These are phyloP conservation scores for Hermodice carunculata DNA, from an alignment of 2,888 invertebrate genomes.

Conservation along the genomic window DNA sequence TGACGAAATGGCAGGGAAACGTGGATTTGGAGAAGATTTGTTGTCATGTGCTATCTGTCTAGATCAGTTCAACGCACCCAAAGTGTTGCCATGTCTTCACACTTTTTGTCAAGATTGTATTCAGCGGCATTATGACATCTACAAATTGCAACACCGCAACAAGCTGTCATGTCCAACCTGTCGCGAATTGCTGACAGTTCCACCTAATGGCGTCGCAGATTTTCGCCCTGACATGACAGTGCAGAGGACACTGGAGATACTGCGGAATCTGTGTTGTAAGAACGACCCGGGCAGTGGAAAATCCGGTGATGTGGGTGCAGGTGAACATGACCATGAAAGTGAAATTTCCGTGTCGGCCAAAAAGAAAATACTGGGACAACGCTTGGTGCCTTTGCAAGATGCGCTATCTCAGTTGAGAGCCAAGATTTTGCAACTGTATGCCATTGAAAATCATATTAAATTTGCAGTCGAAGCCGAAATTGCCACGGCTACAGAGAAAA, in stretches of 20 bases:
- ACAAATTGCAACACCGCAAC: neutral
- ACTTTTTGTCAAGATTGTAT: slow-evolving; percentile 31
- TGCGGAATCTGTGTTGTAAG: neutral
- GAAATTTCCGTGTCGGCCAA: too few species aligned
- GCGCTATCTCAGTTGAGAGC: too few species aligned
- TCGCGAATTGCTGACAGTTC: slow-evolving; percentile 17
- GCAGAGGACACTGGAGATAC: neutral
- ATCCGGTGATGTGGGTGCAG: too few species aligned
- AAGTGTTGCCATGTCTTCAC: slow-evolving; percentile 34
- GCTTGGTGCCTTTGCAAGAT: too few species aligned
- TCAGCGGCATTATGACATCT: slow-evolving; percentile 23
- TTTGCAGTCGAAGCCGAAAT: neutral
- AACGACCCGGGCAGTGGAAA: too few species aligned
- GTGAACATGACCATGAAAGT: too few species aligned
- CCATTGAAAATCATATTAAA: neutral
- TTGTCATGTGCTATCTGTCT: slow-evolving; percentile 32
- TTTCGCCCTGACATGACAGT: neutral
- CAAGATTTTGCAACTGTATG: slow-evolving; percentile 5
- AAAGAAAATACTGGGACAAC: too few species aligned
- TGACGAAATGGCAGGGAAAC: too few species aligned
- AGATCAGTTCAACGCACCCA: slow-evolving; percentile 23
- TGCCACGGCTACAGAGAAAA: neutral
- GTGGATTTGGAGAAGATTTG: too few species aligned
- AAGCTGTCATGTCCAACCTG: slow-evolving; percentile 30
- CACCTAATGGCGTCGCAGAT: slow-evolving; percentile 2